Evolutionary conservation across 2,113 vertebrate genomes (phyloP), one percentile per base, ranked within the genome.

Genomic region (Rallus limicola): DNA sequence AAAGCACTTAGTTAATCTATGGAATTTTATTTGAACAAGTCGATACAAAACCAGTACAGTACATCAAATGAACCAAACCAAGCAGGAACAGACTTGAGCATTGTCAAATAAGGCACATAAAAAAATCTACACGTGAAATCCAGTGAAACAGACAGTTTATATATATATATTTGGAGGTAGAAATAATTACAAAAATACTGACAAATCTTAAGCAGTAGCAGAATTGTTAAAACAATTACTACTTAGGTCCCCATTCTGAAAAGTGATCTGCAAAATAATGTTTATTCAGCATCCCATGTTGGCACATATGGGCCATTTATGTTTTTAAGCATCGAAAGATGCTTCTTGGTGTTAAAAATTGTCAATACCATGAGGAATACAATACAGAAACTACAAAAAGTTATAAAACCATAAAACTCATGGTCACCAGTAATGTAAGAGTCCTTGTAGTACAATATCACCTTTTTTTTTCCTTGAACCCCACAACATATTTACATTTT

Each of bases 121-220:
- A 98, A 97, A 98, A 96, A 97, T 97, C 97, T 97, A 98, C 96
- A 97, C 64, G 17, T 4, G 10, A 93, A 97, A 97, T 98, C 98
- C 98, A 98, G 97, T 98, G 98, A 98, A 98, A 98, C 96, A 96
- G 97, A 98, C 97, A 96, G 97, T 69, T 95, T 78, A 26, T 79
- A 95, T 97, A 97, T 97, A 97, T 96, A 96, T 97, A 98, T 97
- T 96, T 98, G 95, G 98, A 98, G 97, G 98, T 98, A 98, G 97
- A 98, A 98, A 98, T 98, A 98, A 98, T 98, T 98, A 98, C 98
- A 98, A 98, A 98, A 98, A 98, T 98, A 98, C 98, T 98, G 97
- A 98, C 98, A 97, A 97, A 97, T 97, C 97, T 98, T 97, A 97
- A 97, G 91, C 95, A 96, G 97, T 97, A 97, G 93, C 95, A 91